Percentiles rank a stretch among this genome's conserved stretches.
Conservation (phyloP, 2,797 vertebrate species). For the Schizopygopsis malacanthus region DNA sequence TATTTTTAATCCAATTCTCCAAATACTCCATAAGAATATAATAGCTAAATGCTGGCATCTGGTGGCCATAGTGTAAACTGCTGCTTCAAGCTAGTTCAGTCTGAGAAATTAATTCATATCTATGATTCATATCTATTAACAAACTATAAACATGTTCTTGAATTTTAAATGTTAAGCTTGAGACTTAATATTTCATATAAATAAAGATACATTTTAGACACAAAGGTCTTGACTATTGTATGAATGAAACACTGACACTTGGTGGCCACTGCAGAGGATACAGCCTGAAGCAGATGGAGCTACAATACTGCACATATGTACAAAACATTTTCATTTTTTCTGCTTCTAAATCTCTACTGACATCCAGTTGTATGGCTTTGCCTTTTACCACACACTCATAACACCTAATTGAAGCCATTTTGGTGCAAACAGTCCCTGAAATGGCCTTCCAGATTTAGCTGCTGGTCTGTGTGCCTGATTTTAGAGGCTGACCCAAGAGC, state of each 20-base stretch:
- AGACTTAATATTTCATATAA: background rate
- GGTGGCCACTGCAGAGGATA: conserved; percentile 57
- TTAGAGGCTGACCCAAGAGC: background rate
- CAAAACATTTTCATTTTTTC: background rate
- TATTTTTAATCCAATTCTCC: background rate
- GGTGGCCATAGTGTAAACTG: conserved; percentile 22
- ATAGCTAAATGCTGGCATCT: conserved; percentile 59
- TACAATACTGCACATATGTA: background rate
- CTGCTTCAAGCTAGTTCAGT: background rate
- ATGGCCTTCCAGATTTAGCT: conserved; percentile 57
- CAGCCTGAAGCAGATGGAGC: conserved; percentile 5
- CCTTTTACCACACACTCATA: background rate
- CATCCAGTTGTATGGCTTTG: background rate
- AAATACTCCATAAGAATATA: background rate
- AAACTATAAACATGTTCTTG: background rate
- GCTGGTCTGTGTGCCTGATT: conserved; percentile 44
- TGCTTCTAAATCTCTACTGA: background rate
- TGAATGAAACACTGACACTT: conserved; percentile 65
- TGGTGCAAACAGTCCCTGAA: conserved; percentile 58
- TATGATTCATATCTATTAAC: background rate
- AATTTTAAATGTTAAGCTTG: background rate
- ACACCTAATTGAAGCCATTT: conserved; percentile 58
- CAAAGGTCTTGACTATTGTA: background rate
- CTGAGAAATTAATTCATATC: background rate
- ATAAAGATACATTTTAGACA: background rate